Conservation (phyloP, 1,140 invertebrate genomes). For the Amphibalanus amphitrite region DNA sequence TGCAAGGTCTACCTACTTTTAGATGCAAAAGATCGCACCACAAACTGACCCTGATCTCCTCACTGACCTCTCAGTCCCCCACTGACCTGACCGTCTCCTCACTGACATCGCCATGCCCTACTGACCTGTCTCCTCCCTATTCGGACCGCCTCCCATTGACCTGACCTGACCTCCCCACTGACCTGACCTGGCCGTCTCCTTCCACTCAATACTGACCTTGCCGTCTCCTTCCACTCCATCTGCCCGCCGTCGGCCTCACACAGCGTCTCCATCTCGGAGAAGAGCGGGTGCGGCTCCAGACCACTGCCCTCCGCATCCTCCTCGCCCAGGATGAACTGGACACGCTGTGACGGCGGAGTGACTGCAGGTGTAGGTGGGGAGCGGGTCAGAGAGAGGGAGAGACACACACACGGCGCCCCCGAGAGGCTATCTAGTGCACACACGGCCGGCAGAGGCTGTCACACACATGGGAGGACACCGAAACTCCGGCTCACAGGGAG, state of each 20-base stretch:
- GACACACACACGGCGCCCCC: too few species aligned
- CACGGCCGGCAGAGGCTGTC: too few species aligned
- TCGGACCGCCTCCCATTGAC: conserved; percentile 79
- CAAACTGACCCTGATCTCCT: neutral
- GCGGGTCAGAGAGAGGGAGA: too few species aligned
- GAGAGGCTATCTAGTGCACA: too few species aligned
- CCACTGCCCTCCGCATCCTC: conserved; percentile 49
- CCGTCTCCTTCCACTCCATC: conserved; percentile 52
- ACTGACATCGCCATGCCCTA: too few species aligned
- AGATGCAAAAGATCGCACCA: too few species aligned
- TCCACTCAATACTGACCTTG: conserved; percentile 36
- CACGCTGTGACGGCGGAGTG: conserved; percentile 58
- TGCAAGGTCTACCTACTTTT: neutral
- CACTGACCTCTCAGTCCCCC: too few species aligned
- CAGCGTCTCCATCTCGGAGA: conserved; percentile 92
- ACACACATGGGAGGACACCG: neutral
- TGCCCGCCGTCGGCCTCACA: too few species aligned
- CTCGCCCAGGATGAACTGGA: conserved; percentile 91
- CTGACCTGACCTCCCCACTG: too few species aligned
- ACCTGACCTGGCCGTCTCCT: too few species aligned
- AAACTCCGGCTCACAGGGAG: neutral
- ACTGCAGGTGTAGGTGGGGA: too few species aligned
- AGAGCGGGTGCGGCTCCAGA: conserved; percentile 49
- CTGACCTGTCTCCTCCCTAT: conserved; percentile 75
- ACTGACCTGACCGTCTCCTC: conserved; percentile 79